Base-by-base conservation (phyloP, 2,797 vertebrate species). In the Acipenser transmontanus region DNA sequence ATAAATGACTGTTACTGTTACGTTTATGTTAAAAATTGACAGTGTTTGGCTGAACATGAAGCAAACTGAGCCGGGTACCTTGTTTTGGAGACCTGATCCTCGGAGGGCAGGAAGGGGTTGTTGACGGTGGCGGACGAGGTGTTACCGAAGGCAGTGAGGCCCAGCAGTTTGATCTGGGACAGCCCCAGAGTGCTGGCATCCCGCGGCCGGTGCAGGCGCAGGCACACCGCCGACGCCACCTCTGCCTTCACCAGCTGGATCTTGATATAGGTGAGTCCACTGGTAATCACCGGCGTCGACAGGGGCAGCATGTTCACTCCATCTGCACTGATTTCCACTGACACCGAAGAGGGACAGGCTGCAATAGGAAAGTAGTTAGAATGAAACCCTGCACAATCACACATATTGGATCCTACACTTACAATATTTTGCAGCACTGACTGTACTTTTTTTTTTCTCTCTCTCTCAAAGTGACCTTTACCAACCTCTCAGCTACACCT, bases 71-170 rank as follows among this genome's bases (percentile, higher is more conserved):
- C 47, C 13, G 51, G 47, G 6, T 76, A 98, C 97, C 97, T 99
- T 62, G 97, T 99, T 90, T 99, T 99, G 62, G 97, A 99, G 65
- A 99, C 97, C 73, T 99, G 97, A 82, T 99, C 97, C 87, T 99
- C 97, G 8, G 97, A 98, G 3, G 97, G 97, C 72, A 99, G 90
- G 79, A 99, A 99, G 0, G 97, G 97, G 78, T 99, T 99, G 81
- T 97, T 99, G 72, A 99, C 95, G 0, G 97, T 99, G 64, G 97
- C 95, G 48, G 97, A 99, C 5, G 97, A 99, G 8, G 97, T 99
- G 85, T 95, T 97, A 1, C 97, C 97, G 0, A 99, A 99, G 8
- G 97, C 97, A 0, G 97, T 99, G 69, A 99, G 93, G 66, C 97
- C 97, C 51, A 99, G 64, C 47, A 99, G 90, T 65, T 99, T 99